These are phyloP conservation scores for Austrofundulus limnaeus DNA, from an alignment of 2,113 vertebrate species.

Conservation along the genomic window DNA sequence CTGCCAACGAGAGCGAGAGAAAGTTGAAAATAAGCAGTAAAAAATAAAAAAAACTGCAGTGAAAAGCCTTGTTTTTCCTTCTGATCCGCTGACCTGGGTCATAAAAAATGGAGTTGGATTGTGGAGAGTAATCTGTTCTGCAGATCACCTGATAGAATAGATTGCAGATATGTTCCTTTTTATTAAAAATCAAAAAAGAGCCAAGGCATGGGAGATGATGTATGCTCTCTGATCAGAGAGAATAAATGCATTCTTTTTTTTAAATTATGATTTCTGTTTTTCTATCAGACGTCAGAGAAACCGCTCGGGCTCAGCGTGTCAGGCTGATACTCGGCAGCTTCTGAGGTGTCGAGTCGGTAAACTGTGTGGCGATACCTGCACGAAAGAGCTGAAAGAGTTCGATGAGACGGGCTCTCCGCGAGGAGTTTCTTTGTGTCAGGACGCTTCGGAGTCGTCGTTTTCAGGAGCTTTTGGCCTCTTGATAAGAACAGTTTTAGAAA, in stretches of 20 bases:
- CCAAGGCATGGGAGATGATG: slow-evolving; percentile 33
- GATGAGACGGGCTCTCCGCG: slow-evolving; percentile 29
- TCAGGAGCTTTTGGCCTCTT: slow-evolving; percentile 27
- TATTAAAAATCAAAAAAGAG: slow-evolving; percentile 57
- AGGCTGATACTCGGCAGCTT: slow-evolving; percentile 51
- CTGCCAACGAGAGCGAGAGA: background rate
- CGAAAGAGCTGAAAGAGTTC: slow-evolving; percentile 38
- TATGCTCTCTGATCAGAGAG: slow-evolving; percentile 17
- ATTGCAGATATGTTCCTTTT: slow-evolving; percentile 37
- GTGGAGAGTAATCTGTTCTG: slow-evolving; percentile 6
- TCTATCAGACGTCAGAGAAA: slow-evolving; percentile 46
- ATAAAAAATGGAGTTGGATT: slow-evolving; percentile 9
- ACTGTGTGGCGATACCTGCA: slow-evolving; percentile 34
- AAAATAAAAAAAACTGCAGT: no score
- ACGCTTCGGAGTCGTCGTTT: slow-evolving; percentile 35
- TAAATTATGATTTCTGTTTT: slow-evolving; percentile 52
- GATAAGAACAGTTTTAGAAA: slow-evolving; percentile 22
- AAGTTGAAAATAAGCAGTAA: background rate
- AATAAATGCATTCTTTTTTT: slow-evolving; percentile 25
- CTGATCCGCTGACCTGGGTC: background rate
- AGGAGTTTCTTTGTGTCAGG: slow-evolving; percentile 31
- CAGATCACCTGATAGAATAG: slow-evolving; percentile 24
- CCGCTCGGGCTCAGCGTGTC: slow-evolving; percentile 14
- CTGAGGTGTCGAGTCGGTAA: slow-evolving; percentile 40
- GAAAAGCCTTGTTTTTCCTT: slow-evolving; percentile 3